A percentile compares a stretch with the other conserved stretches of the same genome.
Conservation (phyloP, 1,140 invertebrate species). For the Saccostrea glomerata region DNA sequence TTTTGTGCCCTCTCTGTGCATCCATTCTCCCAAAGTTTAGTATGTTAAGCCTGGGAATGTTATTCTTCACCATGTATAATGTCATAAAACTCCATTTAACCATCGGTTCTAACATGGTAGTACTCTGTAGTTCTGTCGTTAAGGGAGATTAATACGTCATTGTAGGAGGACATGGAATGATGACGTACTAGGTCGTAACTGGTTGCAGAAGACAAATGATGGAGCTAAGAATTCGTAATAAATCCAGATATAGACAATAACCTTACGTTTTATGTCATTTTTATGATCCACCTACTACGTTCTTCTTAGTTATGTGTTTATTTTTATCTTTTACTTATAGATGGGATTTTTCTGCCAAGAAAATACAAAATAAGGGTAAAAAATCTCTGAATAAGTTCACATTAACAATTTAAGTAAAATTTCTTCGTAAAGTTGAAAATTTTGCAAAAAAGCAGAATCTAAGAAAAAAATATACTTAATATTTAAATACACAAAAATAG, state of each 20-base stretch:
- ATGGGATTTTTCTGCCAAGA: not conserved
- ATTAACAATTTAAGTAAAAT: too few species aligned
- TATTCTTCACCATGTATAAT: not conserved
- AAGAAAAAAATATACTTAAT: too few species aligned
- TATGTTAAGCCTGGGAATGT: not conserved
- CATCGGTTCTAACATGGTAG: not conserved
- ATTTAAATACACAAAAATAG: too few species aligned
- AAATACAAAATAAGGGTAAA: too few species aligned
- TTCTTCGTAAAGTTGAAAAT: too few species aligned
- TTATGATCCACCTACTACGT: not conserved
- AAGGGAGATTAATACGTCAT: not conserved
- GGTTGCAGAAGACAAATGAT: slow-evolving; percentile 9
- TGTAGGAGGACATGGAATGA: not conserved
- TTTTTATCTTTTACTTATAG: not conserved
- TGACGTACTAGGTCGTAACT: slow-evolving; percentile 18
- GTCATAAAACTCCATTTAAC: not conserved
- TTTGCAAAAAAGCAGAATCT: too few species aligned
- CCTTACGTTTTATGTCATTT: not conserved
- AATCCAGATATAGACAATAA: not conserved
- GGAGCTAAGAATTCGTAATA: not conserved
- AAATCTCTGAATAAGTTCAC: too few species aligned
- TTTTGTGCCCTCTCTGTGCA: not conserved
- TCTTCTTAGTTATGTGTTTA: not conserved
- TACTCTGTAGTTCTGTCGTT: not conserved
- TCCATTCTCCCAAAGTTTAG: not conserved